Evolutionary conservation across 2,888 invertebrate genomes (phyloP).

Genomic region (Heliconius ethilla): DNA sequence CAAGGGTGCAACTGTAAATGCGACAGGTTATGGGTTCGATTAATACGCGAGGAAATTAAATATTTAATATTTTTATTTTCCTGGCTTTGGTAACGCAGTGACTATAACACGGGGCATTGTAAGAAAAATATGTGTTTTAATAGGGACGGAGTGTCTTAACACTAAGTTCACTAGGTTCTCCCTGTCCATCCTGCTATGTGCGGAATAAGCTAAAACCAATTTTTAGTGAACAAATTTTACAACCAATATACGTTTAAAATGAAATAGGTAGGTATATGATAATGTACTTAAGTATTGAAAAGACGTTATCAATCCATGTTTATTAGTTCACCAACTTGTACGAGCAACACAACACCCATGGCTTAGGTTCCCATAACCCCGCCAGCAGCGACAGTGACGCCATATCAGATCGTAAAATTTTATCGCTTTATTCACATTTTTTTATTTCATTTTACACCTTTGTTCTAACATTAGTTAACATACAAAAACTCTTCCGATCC

Average conservation of each 20-base stretch:
- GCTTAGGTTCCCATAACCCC: slow-evolving; percentile 70
- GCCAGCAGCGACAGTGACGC: slow-evolving; percentile 61
- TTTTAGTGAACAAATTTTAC: background rate
- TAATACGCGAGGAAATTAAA: too few species aligned
- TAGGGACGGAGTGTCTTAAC: too few species aligned
- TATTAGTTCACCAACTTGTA: background rate
- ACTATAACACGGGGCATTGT: too few species aligned
- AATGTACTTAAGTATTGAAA: too few species aligned
- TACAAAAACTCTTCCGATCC: slow-evolving; percentile 37
- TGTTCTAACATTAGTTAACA: slow-evolving; percentile 44
- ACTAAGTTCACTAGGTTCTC: too few species aligned
- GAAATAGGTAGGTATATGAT: background rate
- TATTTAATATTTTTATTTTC: too few species aligned
- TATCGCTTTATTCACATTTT: slow-evolving; percentile 73
- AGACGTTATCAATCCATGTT: background rate
- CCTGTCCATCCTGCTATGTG: too few species aligned
- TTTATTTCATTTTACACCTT: slow-evolving; percentile 54
- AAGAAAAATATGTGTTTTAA: too few species aligned
- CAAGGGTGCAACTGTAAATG: too few species aligned
- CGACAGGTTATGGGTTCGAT: too few species aligned
- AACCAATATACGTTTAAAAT: background rate
- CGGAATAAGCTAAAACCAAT: too few species aligned
- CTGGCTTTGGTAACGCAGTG: too few species aligned
- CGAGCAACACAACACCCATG: slow-evolving; percentile 59
- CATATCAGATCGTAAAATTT: slow-evolving; percentile 75